Evolutionary conservation across 2,113 vertebrate genomes (phyloP).

Genomic region (Anhinga rufa): DNA sequence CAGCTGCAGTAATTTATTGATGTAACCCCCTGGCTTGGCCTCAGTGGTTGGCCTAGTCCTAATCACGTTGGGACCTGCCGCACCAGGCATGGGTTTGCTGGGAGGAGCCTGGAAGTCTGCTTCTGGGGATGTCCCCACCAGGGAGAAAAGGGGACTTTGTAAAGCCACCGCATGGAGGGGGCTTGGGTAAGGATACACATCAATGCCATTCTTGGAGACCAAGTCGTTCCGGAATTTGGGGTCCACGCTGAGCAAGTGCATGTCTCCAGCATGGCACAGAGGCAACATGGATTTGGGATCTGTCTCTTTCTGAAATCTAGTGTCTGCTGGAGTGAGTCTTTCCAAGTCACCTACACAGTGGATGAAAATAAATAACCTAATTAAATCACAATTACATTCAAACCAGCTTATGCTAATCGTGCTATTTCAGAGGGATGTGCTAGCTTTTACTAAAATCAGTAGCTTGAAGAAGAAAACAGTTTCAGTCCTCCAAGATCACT

Average conservation of each 20-base stretch:
- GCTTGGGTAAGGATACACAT: conserved; percentile 91
- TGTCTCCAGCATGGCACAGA: conserved; percentile 18
- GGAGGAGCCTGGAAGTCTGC: neutral
- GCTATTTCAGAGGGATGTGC: neutral
- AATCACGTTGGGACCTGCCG: neutral
- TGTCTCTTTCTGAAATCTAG: conserved; percentile 58
- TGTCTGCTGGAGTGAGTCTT: conserved; percentile 57
- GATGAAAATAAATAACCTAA: neutral
- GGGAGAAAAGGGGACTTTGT: conserved; percentile 89
- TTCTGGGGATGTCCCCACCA: conserved; percentile 37
- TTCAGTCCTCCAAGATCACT: neutral
- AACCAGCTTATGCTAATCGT: neutral
- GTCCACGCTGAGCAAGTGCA: conserved; percentile 61
- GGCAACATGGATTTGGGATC: conserved; percentile 49
- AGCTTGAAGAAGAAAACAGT: neutral
- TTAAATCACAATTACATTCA: conserved; percentile 15
- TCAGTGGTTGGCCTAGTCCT: conserved; percentile 37
- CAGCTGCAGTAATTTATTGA: conserved; percentile 80
- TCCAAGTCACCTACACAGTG: conserved; percentile 85
- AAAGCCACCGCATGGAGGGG: conserved; percentile 92
- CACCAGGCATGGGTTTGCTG: neutral
- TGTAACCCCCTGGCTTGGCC: conserved; percentile 73
- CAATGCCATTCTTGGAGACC: conserved; percentile 79
- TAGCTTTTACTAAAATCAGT: neutral
- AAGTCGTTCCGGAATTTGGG: conserved; percentile 85